Conservation (phyloP, 1,140 invertebrate species). For the Caenorhabditis briggsae region DNA sequence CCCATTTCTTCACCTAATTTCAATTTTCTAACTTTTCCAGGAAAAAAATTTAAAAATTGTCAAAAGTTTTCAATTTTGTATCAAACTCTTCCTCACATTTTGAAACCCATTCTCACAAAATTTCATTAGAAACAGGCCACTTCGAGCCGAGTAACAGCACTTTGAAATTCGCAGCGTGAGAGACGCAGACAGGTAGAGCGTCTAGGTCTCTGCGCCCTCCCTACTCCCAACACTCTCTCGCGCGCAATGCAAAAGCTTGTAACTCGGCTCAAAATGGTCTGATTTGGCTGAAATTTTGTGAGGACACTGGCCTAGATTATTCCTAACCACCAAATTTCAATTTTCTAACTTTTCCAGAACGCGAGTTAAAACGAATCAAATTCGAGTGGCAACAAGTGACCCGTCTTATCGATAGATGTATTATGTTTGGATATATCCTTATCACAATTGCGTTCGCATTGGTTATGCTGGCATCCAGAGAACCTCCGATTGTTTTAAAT, state of each 20-base stretch:
- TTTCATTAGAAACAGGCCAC: no score
- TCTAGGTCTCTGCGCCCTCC: no score
- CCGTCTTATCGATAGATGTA: conserved; percentile 71
- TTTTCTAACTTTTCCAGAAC: conserved; percentile 65
- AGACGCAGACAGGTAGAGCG: no score
- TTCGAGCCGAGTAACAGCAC: no score
- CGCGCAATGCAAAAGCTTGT: no score
- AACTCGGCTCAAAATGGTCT: background rate
- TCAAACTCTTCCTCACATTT: no score
- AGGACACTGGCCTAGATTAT: background rate
- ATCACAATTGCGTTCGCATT: conserved; percentile 71
- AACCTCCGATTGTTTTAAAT: conserved; percentile 68
- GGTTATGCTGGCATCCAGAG: conserved; percentile 68
- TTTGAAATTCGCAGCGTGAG: no score
- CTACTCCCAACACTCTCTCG: no score
- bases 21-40: conserved; percentile 59
- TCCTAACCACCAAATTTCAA: background rate
- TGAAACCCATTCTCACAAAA: no score
- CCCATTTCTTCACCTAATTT: no score
- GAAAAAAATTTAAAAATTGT: no score
- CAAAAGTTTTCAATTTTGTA: no score
- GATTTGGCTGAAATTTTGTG: background rate
- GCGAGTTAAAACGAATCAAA: conserved; percentile 69
- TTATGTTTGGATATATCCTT: conserved; percentile 73
- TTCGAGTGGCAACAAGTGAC: conserved; percentile 72